Base-by-base conservation (phyloP, 2,113 vertebrate species). In the Centropus unirufus region DNA sequence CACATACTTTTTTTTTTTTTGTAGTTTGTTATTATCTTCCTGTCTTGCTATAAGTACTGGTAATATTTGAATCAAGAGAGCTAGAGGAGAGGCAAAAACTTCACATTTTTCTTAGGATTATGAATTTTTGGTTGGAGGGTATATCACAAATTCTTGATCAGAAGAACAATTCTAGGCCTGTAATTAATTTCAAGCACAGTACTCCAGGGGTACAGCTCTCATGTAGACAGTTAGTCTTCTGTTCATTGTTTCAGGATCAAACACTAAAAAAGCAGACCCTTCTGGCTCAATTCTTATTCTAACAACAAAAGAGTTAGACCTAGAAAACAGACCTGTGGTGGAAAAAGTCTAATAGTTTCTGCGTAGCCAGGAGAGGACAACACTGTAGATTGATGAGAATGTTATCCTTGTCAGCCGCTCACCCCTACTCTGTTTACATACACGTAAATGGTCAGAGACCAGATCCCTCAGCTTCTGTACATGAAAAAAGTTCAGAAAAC, bases 221-320 rank as follows among this genome's bases (percentile, higher is more conserved):
- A 61, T 1, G 16, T 4, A 66, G 15, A 20, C 69, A 85, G n/a
- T 64, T 27, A 76, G 13, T 29, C 36, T 44, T 39, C 3, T 5
- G 4, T 27, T 55, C 44, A 7, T 52, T 30, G 78, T 88, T 82
- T 70, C 64, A 57, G 32, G 22, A 59, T 52, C 18, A 78, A 34
- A 24, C 0, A 1, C 14, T 30, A 51, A 24, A 64, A 69, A 36
- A 6, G 6, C 1, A 9, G 4, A 11, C 27, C 13, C 12, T 70
- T 66, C 32, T 55, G 49, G 49, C 32, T 27, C 74, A 72, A 32
- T 39, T 52, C 16, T 49, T 0, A 0, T 12, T 69, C 18, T 21
- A 42, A 8, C 24, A 52, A 30, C n/a, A 64, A 21, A 36, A n/a
- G 15, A 16, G 9, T 21, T 59, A 39, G 55, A 77, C n/a, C 11